Percentiles rank a stretch among this genome's conserved stretches.
phyloP scores from a whole-genome alignment of 2,113 vertebrate species.

The Orycteropus afer region DNA sequence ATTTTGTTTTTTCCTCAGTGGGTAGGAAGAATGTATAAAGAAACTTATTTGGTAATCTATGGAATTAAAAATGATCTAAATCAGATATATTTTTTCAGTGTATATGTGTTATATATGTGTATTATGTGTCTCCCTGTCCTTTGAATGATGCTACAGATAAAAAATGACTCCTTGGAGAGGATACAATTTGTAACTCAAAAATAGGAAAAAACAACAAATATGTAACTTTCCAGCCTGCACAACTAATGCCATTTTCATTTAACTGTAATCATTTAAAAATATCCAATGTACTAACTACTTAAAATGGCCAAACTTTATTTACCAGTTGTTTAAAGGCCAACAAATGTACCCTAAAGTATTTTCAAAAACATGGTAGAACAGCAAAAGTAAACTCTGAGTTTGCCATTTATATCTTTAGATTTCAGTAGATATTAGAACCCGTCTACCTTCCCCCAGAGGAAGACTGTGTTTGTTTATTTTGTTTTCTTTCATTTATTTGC shows the following conservation, averaged over 20 bases:
- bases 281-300: constrained; percentile 70
- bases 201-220: constrained; percentile 51
- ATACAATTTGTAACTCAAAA: constrained; percentile 48
- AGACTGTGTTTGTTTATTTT: background rate
- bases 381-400: constrained; percentile 67
- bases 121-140: background rate
- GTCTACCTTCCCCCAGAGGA: background rate
- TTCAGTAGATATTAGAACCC: constrained; percentile 41
- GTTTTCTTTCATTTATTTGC: background rate
- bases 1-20: background rate
- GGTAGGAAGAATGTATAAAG: background rate
- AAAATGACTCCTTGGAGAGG: background rate
- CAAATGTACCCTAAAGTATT: constrained; percentile 54
- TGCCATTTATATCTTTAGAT: constrained; percentile 61
- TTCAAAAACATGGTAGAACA: constrained; percentile 67
- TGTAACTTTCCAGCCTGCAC: constrained; percentile 52
- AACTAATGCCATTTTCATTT: constrained; percentile 54
- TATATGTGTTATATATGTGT: background rate
- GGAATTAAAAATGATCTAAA: background rate
- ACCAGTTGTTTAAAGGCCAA: constrained; percentile 71
- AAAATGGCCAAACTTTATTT: constrained; percentile 67
- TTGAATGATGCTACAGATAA: background rate
- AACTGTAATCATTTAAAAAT: constrained; percentile 69
- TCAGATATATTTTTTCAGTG: background rate
- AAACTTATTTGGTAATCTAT: background rate